phyloP scores from a whole-genome alignment of 1,140 invertebrate species.

The Caenorhabditis tropicalis region DNA sequence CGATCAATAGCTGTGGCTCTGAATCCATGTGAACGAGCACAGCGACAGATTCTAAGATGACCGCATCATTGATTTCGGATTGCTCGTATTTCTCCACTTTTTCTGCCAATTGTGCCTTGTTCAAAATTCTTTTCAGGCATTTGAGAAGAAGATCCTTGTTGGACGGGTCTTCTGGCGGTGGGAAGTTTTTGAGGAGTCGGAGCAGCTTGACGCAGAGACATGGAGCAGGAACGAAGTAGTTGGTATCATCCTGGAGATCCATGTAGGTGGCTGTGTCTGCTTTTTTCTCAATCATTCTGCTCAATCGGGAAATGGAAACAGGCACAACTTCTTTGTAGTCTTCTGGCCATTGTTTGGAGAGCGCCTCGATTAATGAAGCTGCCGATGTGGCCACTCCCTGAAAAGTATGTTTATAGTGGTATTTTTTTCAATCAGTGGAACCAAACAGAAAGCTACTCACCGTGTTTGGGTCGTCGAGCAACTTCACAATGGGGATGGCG shows the following conservation, averaged over 20 bases:
- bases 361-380: conserved; percentile 93
- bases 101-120: conserved; percentile 99
- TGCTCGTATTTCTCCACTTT: conserved; percentile 99
- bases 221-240: conserved; percentile 99
- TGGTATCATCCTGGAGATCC: conserved; percentile 88
- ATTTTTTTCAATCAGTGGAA: no score
- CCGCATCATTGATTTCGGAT: conserved; percentile 99
- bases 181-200: conserved; percentile 95
- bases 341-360: conserved; percentile 97
- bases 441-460: conserved; percentile 68
- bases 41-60: conserved; percentile 97
- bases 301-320: conserved; percentile 92
- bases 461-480: conserved; percentile 98
- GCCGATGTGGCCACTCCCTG: conserved; percentile 90
- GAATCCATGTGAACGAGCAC: conserved; percentile 99
- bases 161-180: conserved; percentile 79
- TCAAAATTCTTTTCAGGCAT: conserved; percentile 98
- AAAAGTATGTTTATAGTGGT: conserved; percentile 34
- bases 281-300: conserved; percentile 79
- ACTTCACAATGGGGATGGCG: conserved; percentile 96
- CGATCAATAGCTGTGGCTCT: conserved; percentile 93
- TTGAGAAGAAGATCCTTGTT: conserved; percentile 88
- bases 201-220: conserved; percentile 98
- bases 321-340: conserved; percentile 99
- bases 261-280: conserved; percentile 69